phyloP scores from a whole-genome alignment of 2,888 invertebrate species.

The Cataglyphis altisquamis region DNA sequence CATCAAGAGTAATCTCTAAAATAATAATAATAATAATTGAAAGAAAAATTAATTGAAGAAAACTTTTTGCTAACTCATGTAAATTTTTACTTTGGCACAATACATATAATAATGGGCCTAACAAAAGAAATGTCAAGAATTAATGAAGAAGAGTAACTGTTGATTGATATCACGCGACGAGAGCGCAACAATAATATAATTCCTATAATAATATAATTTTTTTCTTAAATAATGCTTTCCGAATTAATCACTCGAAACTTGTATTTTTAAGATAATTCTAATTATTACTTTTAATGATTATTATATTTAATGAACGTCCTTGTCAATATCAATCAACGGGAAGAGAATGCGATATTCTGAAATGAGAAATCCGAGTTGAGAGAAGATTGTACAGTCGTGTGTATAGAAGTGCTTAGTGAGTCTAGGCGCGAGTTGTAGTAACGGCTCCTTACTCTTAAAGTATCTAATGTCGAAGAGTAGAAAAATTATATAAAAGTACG shows the following conservation, averaged over 20 bases:
- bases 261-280: neutral
- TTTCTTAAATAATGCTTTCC: neutral
- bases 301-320: neutral
- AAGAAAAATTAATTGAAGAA: neutral
- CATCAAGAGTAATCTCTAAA: constrained; percentile 8
- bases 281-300: constrained; percentile 4
- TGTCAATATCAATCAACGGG: neutral
- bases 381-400: constrained; percentile 15
- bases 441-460: constrained; percentile 66
- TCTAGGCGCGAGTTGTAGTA: constrained; percentile 36
- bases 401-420: constrained; percentile 28
- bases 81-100: constrained; percentile 13
- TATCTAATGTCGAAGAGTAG: constrained; percentile 79
- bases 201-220: neutral
- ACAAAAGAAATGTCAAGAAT: constrained; percentile 7
- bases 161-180: neutral
- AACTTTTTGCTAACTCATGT: neutral
- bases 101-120: constrained; percentile 11
- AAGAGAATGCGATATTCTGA: constrained; percentile 10
- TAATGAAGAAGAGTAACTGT: neutral
- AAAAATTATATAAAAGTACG: constrained; percentile 83
- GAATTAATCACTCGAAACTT: neutral
- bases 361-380: neutral
- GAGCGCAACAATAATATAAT: neutral
- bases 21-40: neutral